A percentile compares a stretch with the other conserved stretches of the same genome.
These are phyloP conservation scores for Eublepharis macularius DNA, from an alignment of 2,113 vertebrate genomes.

Conservation along the genomic window DNA sequence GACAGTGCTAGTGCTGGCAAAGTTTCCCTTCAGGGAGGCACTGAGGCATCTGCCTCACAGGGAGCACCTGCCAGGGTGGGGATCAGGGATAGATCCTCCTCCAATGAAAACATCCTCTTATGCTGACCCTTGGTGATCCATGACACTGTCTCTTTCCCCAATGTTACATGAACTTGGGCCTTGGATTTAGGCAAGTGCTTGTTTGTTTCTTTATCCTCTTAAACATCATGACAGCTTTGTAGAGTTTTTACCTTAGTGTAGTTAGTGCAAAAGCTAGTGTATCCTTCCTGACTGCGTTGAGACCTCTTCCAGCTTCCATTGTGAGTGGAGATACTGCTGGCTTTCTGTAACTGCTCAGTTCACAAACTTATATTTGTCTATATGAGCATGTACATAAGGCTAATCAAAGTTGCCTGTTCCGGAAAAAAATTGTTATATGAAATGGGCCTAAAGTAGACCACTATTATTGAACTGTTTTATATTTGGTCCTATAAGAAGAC, in stretches of 20 bases:
- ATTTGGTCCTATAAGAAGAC: constrained; percentile 36
- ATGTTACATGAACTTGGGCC: neutral
- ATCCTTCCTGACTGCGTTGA: no score
- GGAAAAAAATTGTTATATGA: neutral
- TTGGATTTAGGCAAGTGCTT: neutral
- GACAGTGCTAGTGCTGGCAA: no score
- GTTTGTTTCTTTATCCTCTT: neutral
- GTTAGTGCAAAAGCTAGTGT: no score
- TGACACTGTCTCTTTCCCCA: neutral
- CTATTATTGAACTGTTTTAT: constrained; percentile 10
- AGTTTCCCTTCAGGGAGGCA: no score
- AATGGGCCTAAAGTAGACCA: constrained; percentile 38
- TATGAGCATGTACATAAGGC: no score
- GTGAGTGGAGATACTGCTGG: neutral
- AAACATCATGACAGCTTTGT: neutral
- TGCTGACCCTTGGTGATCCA: no score
- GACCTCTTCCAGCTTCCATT: neutral
- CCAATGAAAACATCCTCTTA: no score
- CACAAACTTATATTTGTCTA: neutral
- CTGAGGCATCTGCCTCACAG: no score
- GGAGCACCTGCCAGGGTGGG: no score
- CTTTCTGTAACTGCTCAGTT: neutral
- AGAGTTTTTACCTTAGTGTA: neutral
- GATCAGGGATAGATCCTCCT: no score
- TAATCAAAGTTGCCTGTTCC: neutral